Percentiles rank a stretch among this genome's conserved stretches.
phyloP scores from a whole-genome alignment of 2,797 vertebrate genomes.

The Esox masquinongy region DNA sequence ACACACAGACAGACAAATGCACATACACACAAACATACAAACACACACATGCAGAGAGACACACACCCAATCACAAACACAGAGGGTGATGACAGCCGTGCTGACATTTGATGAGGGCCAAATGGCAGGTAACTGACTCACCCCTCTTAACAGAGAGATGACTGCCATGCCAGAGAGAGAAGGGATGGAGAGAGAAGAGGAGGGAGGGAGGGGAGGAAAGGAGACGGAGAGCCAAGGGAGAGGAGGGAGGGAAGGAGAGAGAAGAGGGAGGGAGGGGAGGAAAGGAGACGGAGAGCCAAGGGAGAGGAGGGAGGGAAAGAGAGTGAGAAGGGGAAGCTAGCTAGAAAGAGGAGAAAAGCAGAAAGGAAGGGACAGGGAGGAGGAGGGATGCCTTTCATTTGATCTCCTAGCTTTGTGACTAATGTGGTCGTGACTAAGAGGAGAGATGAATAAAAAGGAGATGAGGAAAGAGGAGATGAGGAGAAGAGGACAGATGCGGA shows the following conservation, averaged over 20 bases:
- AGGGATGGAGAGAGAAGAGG: constrained; percentile 20
- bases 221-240: constrained; percentile 20
- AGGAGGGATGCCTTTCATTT: constrained; percentile 36
- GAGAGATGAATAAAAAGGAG: neutral
- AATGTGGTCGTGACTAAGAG: constrained; percentile 23
- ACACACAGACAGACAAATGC: neutral
- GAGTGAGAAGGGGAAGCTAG: constrained; percentile 9
- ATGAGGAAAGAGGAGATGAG: neutral
- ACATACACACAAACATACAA: no score
- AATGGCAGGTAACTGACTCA: constrained; percentile 66
- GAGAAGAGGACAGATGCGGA: neutral
- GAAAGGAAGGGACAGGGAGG: constrained; percentile 29
- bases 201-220: neutral
- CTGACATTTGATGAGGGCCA: constrained; percentile 70
- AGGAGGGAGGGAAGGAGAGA: neutral
- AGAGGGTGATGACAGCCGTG: constrained; percentile 62
- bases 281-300: constrained; percentile 15
- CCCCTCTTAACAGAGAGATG: constrained; percentile 58
- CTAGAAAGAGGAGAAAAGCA: neutral
- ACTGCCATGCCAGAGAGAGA: constrained; percentile 32
- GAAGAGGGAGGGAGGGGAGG: neutral
- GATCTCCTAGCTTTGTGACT: constrained; percentile 33
- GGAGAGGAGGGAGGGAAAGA: neutral
- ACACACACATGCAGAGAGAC: neutral
- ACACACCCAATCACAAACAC: neutral